Base-by-base conservation (phyloP, 2,113 vertebrate genomes). In the Lamprologus speciosus region DNA sequence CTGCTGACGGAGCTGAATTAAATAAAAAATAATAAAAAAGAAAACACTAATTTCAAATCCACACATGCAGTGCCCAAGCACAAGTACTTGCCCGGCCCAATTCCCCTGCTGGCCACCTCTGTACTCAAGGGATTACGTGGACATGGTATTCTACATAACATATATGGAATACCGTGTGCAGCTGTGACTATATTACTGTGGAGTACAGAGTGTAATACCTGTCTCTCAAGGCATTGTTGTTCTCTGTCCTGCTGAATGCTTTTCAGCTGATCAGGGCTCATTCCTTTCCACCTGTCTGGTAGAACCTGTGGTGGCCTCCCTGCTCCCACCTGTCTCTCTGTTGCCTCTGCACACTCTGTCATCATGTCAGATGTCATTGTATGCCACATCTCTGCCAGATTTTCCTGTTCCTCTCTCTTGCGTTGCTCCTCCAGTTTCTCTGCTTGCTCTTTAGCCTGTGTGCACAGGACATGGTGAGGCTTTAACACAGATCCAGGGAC, bases 271-370 rank as follows among this genome's bases (percentile, higher is more conserved):
- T 93, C 89, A 0, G 93, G 68, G 42, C 85, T 96, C 96, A 97
- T 97, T 65, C 97, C 97, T 81, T 93, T 97, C 97, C 97, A 97
- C 75, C 90, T 94, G 94, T 97, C 96, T 2, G 90, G 70, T 79
- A 95, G 81, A 80, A 96, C 85, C 50, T 50, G 88, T 28, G 81
- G 81, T 0, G 80, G 87, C 40, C 73, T 86, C 42, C 85, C 78
- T 88, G 26, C 88, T 81, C 70, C 70, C 47, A 31, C 17, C 23
- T 65, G 26, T 79, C 75, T 90, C 54, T 88, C 70, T 8, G 92
- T 92, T 80, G 92, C 93, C 50, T 96, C 94, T 14, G 94, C 85
- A 26, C 89, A 28, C 85, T 97, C 97, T 6, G 95, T 97, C 94
- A 97, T 92, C 83, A 97, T 92, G 93, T 97, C 95, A 12, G 96